Percentiles rank a stretch among this genome's conserved stretches.
Conservation (phyloP, 1,140 invertebrate species). For the Ruditapes philippinarum region DNA sequence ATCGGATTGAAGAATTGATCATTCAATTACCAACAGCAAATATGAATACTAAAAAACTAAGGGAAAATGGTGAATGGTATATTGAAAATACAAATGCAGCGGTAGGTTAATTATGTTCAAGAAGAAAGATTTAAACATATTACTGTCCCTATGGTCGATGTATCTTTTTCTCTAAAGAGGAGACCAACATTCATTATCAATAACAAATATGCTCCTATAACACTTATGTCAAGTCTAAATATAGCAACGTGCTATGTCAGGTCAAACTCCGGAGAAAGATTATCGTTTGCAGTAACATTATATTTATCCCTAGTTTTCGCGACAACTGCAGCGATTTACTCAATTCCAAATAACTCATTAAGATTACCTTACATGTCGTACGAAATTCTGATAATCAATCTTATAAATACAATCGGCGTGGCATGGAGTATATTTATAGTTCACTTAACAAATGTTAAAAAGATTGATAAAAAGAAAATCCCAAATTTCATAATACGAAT, state of each 20-base stretch:
- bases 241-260: too few species aligned
- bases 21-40: not conserved
- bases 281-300: too few species aligned
- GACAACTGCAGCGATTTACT: not conserved
- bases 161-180: not conserved
- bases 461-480: not conserved
- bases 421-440: constrained; percentile 36
- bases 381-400: not conserved
- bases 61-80: too few species aligned
- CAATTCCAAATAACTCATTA: not conserved
- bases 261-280: too few species aligned
- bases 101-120: not conserved
- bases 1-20: not conserved
- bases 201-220: not conserved
- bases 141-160: not conserved
- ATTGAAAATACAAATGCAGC: not conserved
- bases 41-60: not conserved
- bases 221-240: too few species aligned
- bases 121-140: not conserved
- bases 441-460: not conserved
- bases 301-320: too few species aligned
- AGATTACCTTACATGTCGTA: not conserved
- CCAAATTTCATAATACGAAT: not conserved
- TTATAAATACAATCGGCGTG: not conserved
- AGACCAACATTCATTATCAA: too few species aligned